Evolutionary conservation across 2,797 vertebrate genomes (phyloP).

Genomic region (Hybognathus amarus): DNA sequence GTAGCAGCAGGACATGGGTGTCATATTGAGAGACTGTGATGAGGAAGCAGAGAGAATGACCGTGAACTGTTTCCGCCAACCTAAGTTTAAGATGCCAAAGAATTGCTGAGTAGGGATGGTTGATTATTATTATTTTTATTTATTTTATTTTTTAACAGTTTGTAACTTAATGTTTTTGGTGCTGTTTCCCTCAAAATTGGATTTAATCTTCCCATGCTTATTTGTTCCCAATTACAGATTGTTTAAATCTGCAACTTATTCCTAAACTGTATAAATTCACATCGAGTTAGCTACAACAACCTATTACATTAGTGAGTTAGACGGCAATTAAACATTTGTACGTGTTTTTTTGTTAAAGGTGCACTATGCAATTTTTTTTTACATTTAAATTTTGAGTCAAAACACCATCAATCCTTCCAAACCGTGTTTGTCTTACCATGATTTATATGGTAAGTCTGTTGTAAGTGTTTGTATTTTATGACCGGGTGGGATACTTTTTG

Average conservation of each 20-base stretch:
- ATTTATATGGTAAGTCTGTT: background rate
- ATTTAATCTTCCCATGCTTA: background rate
- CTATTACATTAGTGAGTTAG: background rate
- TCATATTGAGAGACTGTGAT: conserved; percentile 28
- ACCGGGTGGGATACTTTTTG: background rate
- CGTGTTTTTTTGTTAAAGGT: background rate
- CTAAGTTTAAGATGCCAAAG: background rate
- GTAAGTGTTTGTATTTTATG: too few species aligned
- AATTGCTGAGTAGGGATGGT: background rate
- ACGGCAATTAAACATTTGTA: background rate
- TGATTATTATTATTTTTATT: background rate
- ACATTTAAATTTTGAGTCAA: background rate
- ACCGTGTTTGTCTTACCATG: background rate
- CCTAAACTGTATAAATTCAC: background rate
- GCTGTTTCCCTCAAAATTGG: background rate
- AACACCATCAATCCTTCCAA: background rate
- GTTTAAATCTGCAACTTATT: background rate
- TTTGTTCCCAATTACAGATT: background rate
- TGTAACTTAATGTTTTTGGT: background rate
- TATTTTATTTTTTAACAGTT: background rate
- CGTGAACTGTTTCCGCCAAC: background rate
- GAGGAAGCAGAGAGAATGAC: background rate
- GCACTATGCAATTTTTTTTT: background rate
- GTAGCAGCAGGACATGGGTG: conserved; percentile 42
- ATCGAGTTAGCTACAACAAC: background rate